Evolutionary conservation across 2,113 vertebrate genomes (phyloP).

Genomic region (Raja brachyura): DNA sequence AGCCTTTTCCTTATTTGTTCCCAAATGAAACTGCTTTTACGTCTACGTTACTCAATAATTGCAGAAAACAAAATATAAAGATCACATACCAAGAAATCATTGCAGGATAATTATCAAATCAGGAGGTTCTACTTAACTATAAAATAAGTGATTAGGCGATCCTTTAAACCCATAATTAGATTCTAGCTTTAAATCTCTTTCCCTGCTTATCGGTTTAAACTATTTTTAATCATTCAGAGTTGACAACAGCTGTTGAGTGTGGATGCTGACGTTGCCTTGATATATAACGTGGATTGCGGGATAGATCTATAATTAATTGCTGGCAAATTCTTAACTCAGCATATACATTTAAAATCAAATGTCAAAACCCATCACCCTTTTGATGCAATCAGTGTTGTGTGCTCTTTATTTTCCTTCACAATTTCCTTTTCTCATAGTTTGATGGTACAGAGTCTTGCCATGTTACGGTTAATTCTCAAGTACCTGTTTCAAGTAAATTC

Average conservation of each 20-base stretch:
- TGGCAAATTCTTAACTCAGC: not conserved
- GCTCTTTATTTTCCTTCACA: not conserved
- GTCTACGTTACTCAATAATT: not conserved
- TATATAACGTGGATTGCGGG: not conserved
- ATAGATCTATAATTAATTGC: not conserved
- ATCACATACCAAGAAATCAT: not conserved
- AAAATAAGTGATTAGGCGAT: not conserved
- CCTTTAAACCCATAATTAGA: constrained; percentile 10
- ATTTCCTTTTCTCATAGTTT: not conserved
- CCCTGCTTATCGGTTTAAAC: not conserved
- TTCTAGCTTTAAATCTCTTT: not conserved
- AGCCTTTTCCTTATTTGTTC: not conserved
- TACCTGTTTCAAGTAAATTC: not conserved
- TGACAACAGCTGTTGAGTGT: not conserved
- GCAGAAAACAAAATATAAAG: not conserved
- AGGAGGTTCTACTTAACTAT: not conserved
- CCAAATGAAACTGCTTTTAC: not conserved
- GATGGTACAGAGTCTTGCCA: not conserved
- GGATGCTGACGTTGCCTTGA: not conserved
- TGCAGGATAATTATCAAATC: not conserved
- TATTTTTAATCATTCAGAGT: not conserved
- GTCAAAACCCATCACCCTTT: not conserved
- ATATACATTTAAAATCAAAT: not conserved
- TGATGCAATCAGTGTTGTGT: not conserved
- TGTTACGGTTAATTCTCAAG: not conserved